Conservation (phyloP, 2,797 vertebrate genomes). For the Phoebastria nigripes region DNA sequence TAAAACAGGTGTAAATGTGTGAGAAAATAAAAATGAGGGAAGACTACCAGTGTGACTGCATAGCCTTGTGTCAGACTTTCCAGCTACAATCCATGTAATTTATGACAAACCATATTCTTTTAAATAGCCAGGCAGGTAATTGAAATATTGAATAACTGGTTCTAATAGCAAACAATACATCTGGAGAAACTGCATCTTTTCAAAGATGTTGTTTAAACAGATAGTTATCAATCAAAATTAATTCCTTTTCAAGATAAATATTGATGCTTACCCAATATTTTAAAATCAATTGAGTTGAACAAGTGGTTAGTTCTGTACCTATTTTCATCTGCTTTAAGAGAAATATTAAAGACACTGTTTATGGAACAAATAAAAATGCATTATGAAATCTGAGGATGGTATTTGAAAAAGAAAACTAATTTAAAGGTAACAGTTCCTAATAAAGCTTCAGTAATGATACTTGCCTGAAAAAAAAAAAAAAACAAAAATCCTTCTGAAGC, state of each 20-base stretch:
- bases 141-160: neutral
- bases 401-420: neutral
- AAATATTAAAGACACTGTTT: neutral
- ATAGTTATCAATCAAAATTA: neutral
- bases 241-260: neutral
- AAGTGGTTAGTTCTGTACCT: neutral
- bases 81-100: neutral
- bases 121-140: neutral
- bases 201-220: neutral
- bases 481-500: neutral
- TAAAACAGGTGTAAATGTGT: neutral
- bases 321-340: neutral
- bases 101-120: neutral
- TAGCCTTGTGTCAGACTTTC: neutral
- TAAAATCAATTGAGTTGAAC: neutral
- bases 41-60: neutral
- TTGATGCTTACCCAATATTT: neutral
- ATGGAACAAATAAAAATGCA: neutral
- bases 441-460: neutral
- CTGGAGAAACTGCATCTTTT: neutral
- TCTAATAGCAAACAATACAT: neutral
- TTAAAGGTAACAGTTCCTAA: neutral
- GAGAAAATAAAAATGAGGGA: neutral
- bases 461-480: neutral
- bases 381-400: neutral